Evolutionary conservation across 2,113 vertebrate genomes (phyloP).

Genomic region (Eolophus roseicapilla): DNA sequence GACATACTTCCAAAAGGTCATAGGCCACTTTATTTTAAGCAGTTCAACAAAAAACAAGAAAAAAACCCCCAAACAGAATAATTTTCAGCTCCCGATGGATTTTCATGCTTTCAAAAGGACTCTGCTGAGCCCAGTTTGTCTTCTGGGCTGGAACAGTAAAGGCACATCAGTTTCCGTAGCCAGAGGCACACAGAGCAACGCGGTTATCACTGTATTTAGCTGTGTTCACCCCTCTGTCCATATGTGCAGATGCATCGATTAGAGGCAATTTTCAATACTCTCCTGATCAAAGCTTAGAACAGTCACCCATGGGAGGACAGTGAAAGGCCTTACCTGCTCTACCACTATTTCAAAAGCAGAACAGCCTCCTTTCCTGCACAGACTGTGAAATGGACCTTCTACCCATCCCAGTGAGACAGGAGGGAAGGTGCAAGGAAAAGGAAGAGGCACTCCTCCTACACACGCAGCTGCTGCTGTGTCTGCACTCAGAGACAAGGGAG

Average conservation of each 20-base stretch:
- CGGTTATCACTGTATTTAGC: not conserved
- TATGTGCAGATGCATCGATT: fast-evolving
- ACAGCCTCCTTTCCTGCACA: not conserved
- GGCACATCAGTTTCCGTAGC: not conserved
- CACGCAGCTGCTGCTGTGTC: not conserved
- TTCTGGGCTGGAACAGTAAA: not conserved
- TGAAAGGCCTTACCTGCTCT: not conserved
- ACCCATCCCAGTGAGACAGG: not conserved
- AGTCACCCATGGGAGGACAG: not conserved
- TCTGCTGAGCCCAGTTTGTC: constrained; percentile 31
- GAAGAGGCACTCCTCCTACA: not conserved
- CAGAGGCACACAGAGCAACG: not conserved
- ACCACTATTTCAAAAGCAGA: not conserved
- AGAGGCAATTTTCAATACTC: not conserved
- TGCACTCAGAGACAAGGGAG: not conserved
- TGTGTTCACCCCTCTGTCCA: fast-evolving
- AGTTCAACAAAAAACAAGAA: not conserved
- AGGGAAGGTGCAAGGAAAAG: not conserved
- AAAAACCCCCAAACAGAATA: not conserved
- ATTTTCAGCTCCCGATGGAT: constrained; percentile 31
- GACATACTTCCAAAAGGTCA: constrained; percentile 22
- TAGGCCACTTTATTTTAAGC: constrained; percentile 39
- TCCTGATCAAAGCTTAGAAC: not conserved
- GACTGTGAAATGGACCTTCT: not conserved
- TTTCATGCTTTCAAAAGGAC: constrained; percentile 34